Percentiles rank a stretch among this genome's conserved stretches.
Conservation (phyloP, 2,797 vertebrate genomes). For the Staurois parvus region DNA sequence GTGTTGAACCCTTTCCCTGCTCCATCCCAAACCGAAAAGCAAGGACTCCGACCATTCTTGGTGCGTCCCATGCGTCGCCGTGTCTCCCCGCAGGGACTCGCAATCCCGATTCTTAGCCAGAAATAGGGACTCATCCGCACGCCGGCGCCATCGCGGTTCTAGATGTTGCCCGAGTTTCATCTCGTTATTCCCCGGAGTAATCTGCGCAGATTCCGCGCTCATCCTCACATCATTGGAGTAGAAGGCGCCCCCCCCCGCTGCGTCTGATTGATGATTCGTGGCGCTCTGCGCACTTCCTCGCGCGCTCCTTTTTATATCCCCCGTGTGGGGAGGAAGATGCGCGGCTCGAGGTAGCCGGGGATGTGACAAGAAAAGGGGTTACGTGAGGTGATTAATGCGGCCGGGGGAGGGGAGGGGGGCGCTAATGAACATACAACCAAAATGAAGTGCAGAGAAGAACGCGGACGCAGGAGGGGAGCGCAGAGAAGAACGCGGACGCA, state of each 20-base stretch:
- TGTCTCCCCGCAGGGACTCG: too few species aligned
- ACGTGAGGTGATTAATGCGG: constrained; percentile 42
- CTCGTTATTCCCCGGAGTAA: constrained; percentile 20
- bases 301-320: constrained; percentile 28
- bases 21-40: too few species aligned
- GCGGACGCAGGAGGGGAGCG: not conserved
- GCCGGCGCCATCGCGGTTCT: too few species aligned
- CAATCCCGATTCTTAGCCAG: too few species aligned
- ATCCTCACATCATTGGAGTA: constrained; percentile 45
- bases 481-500: too few species aligned
- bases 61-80: too few species aligned
- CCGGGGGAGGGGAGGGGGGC: constrained; percentile 21
- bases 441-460: constrained; percentile 49
- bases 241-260: constrained; percentile 35
- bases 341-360: not conserved
- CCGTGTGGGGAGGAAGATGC: constrained; percentile 5
- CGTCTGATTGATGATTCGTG: constrained; percentile 42
- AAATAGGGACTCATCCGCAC: too few species aligned
- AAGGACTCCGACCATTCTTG: too few species aligned
- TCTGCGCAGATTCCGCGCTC: not conserved
- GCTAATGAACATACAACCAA: constrained; percentile 52
- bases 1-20: too few species aligned
- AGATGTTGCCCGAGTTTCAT: constrained; percentile 19
- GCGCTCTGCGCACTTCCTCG: constrained; percentile 15
- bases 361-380: not conserved